Base-by-base conservation (phyloP, 2,113 vertebrate species). In the Circaetus cinerascens region DNA sequence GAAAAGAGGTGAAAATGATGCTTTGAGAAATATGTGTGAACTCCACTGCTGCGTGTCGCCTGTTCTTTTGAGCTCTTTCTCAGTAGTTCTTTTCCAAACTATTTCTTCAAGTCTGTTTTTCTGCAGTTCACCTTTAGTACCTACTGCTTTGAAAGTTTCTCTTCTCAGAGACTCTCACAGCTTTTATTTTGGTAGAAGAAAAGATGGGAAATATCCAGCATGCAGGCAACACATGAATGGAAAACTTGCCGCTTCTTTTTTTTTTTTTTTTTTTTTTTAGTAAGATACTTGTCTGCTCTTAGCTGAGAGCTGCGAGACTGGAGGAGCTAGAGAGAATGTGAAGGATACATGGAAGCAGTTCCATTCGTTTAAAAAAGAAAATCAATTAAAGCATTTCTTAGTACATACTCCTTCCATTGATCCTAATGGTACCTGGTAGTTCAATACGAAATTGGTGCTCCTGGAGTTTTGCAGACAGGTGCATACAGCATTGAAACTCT, bases 311-410 rank as follows among this genome's bases (percentile, higher is more conserved):
- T 93, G 79, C 56, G 53, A 78, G 60, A 87, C 73, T 78, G 53
- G 32, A 79, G 66, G 53, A 95, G 81, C 69, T 48, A 50, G 67
- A 88, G 63, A 40, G 55, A 94, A 62, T 73, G 29, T 91, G 81
- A 73, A 73, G 29, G 53, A 36, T 87, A 48, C 36, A 22, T 29
- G n/a, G 48, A 90, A 82, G n/a, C 38, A 73, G 41, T 90, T 90
- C 57, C 50, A 62, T 92, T 91, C 20, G 5, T 94, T 78, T 75
- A 36, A 48, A 97, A 90, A 88, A 90, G n/a, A 81, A 95, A 95
- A 86, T 74, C 14, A 90, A 41, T 96, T 68, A 55, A 82, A 88
- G 13, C 13, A 18, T 82, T 81, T 95, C 51, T 66, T 74, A 63
- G 64, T 93, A 29, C 32, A 19, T 86, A 53, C 7, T 68, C 23